These are phyloP conservation scores for Sminthurinus aureus DNA, from an alignment of 2,888 invertebrate species.

Conservation along the genomic window DNA sequence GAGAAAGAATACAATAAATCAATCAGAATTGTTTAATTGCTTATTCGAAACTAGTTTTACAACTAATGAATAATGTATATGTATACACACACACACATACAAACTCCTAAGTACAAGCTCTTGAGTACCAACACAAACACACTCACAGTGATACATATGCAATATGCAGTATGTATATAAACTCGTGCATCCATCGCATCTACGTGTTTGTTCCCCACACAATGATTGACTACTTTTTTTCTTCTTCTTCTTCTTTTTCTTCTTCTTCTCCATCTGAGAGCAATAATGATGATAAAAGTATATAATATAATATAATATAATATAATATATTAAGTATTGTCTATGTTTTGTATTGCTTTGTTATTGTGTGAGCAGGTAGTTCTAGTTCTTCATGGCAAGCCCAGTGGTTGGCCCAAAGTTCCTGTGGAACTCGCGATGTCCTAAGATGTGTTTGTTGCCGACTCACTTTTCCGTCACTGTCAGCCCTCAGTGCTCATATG, in stretches of 20 bases:
- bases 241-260: not conserved
- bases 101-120: too few species aligned
- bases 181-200: too few species aligned
- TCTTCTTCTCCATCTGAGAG: not conserved
- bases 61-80: conserved; percentile 42
- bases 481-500: conserved; percentile 96
- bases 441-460: conserved; percentile 98
- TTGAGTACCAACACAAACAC: too few species aligned
- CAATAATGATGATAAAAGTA: too few species aligned
- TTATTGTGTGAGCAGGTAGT: conserved; percentile 44
- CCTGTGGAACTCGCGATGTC: conserved; percentile 94
- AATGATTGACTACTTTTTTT: conserved; percentile 15
- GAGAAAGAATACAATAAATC: conserved; percentile 39
- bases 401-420: conserved; percentile 96
- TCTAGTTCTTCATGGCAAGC: conserved; percentile 83
- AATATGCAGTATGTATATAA: too few species aligned
- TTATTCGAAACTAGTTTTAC: conserved; percentile 44
- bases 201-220: not conserved
- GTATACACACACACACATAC: not conserved
- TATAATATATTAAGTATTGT: not conserved
- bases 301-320: too few species aligned
- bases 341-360: conserved; percentile 13
- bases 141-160: too few species aligned
- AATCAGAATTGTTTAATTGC: conserved; percentile 42
- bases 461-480: conserved; percentile 92